A percentile compares a stretch with the other conserved stretches of the same genome.
Conservation (phyloP, 2,888 invertebrate genomes). For the Drosophila meridiana region DNA sequence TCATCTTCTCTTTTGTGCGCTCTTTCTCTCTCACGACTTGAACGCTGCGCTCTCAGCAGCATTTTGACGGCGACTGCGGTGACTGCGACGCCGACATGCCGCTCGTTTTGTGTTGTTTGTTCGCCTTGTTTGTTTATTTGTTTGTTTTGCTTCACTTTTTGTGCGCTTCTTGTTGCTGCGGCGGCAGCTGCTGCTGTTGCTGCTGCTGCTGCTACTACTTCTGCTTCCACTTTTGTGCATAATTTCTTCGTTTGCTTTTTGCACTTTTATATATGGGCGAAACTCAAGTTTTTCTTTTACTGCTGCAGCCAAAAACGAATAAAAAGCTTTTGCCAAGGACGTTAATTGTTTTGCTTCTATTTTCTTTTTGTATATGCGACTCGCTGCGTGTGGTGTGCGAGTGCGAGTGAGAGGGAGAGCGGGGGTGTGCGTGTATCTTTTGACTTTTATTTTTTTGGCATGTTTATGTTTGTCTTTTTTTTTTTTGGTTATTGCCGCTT, state of each 20-base stretch:
- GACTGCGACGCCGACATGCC: constrained; percentile 29
- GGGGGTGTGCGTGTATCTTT: constrained; percentile 52
- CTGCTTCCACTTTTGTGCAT: constrained; percentile 52
- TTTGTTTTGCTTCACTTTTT: constrained; percentile 61
- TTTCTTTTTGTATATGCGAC: constrained; percentile 53
- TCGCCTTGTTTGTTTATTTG: constrained; percentile 72
- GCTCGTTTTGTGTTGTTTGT: constrained; percentile 61
- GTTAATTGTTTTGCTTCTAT: constrained; percentile 82
- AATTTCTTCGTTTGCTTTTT: constrained; percentile 70
- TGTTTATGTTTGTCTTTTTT: constrained; percentile 66
- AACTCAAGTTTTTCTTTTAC: constrained; percentile 76
- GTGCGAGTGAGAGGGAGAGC: constrained; percentile 21
- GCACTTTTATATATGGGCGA: constrained; percentile 67
- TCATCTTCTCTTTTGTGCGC: constrained; percentile 70
- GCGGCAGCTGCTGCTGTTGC: constrained; percentile 12
- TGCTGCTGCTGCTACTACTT: constrained; percentile 31
- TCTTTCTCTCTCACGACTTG: constrained; percentile 50
- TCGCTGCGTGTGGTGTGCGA: constrained; percentile 24
- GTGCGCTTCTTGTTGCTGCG: constrained; percentile 36
- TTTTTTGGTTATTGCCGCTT: constrained; percentile 55
- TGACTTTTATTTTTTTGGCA: constrained; percentile 76
- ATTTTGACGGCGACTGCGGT: constrained; percentile 5
- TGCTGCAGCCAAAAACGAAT: constrained; percentile 32
- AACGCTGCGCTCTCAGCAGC: constrained; percentile 49
- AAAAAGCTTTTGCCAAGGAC: constrained; percentile 78